These are phyloP conservation scores for Apis cerana DNA, from an alignment of 1,140 invertebrate genomes.

Conservation along the genomic window DNA sequence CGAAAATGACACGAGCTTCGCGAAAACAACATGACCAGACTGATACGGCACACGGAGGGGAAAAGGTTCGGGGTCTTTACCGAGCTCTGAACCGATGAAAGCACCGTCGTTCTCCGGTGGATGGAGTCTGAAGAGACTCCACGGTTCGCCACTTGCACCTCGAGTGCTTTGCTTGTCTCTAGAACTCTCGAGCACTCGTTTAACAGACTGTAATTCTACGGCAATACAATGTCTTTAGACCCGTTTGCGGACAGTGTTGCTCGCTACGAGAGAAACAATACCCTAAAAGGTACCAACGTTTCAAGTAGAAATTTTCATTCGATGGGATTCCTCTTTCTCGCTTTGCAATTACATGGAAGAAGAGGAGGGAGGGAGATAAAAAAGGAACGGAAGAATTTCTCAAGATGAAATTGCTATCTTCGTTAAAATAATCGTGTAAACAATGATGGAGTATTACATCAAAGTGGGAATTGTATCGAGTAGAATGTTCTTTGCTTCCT, in stretches of 20 bases:
- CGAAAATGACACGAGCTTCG: slow-evolving; percentile 8
- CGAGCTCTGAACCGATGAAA: slow-evolving; percentile 58
- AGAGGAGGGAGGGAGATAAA: too few relatives aligned
- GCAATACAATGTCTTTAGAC: slow-evolving; percentile 38
- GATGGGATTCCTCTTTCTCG: not conserved
- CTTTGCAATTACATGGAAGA: too few relatives aligned
- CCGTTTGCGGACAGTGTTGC: not conserved
- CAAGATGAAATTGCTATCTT: not conserved
- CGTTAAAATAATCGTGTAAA: too few relatives aligned
- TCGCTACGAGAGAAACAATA: not conserved
- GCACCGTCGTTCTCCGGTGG: slow-evolving; percentile 36
- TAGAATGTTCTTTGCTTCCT: too few relatives aligned
- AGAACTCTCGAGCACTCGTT: slow-evolving; percentile 58
- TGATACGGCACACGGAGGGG: slow-evolving; percentile 31
- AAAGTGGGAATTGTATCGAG: too few relatives aligned
- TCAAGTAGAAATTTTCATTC: not conserved
- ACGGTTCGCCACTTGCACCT: slow-evolving; percentile 69
- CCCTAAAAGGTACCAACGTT: not conserved
- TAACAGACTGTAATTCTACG: slow-evolving; percentile 61
- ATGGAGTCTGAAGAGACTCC: slow-evolving; percentile 63
- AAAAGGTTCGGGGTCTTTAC: slow-evolving; percentile 43
- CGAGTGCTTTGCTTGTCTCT: slow-evolving; percentile 66
- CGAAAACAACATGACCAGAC: slow-evolving; percentile 48
- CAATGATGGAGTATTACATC: too few relatives aligned
- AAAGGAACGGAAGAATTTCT: not conserved